Base-by-base conservation (phyloP, 2,888 invertebrate species). In the Micoletzkya japonica region DNA sequence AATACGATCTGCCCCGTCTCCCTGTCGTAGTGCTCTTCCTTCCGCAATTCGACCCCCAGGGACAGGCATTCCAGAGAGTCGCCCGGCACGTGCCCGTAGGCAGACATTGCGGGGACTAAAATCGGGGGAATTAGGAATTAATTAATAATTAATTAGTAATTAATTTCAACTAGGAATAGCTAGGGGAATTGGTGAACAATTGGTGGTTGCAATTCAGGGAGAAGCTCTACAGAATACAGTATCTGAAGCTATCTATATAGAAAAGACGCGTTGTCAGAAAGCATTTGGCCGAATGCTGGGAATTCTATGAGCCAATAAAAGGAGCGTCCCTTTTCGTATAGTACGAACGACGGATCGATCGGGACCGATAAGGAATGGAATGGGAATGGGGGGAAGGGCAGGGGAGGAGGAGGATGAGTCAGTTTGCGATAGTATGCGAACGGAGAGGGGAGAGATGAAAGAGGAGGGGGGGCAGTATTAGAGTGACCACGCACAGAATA, bases 81-180 rank as follows among this genome's bases (percentile, higher is more conserved):
- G 24, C 82, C 82, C n/a, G 81, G 75, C 32, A 75, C 54, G 66
- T 81, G 81, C 10, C 81, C 80, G 58, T 79, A 81, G 1, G 79
- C 77, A 17, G 77, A 73, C 79, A 79, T 79, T 61, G 44, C 10
- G 10, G 44, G 44, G 20, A 44, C 56, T 59, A 57, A 24, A 68
- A 66, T 7, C 17, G 24, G n/a, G 20, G 24, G 7, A 63, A 44
- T 44, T n/a, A n/a, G n/a, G n/a, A n/a, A n/a, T n/a, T n/a, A n/a
- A n/a, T n/a, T n/a, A n/a, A n/a, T n/a, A n/a, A n/a, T n/a, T n/a
- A n/a, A n/a, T n/a, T n/a, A n/a, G n/a, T n/a, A n/a, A n/a, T n/a
- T n/a, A n/a, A n/a, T n/a, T n/a, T n/a, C n/a, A n/a, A n/a, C n/a
- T n/a, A n/a, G n/a, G n/a, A n/a, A n/a, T n/a, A n/a, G n/a, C n/a